Evolutionary conservation across 1,140 invertebrate genomes (phyloP), one percentile per base, ranked within the genome.

Genomic region (Telenomus remus): DNA sequence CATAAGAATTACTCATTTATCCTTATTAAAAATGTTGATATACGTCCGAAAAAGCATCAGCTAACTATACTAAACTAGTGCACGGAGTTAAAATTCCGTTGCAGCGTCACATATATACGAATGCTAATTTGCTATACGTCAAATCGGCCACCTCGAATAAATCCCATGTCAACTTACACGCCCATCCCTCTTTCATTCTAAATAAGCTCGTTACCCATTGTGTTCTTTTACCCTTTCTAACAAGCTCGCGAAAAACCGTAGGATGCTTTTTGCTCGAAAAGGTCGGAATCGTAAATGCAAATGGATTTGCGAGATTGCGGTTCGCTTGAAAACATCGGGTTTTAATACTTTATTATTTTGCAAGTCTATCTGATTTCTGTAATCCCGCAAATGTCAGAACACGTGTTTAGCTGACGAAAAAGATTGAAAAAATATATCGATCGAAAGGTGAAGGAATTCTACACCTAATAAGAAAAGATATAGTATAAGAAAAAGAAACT

Each of bases 341-440:
- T 74, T 71, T 61, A 46, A 65, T 70, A 57, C 64, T 65, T 81
- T 56, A 50, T 60, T 46, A 50, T 51, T 50, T 43, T 39, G 9
- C 5, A n/a, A 33, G 48, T 34, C 27, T 9, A 54, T 42, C 51
- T 14, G 34, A 27, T 51, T 19, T 6, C 15, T 39, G 46, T 16
- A 47, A 47, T 47, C 46, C 9, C 15, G 10, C 11, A 19, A 7
- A 15, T 47, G 13, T 47, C 13, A 47, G 19, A 14, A 47, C 7
- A 1, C 37, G 9, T 11, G 37, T 39, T 39, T 4, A 27, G 19
- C 19, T 27, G 19, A 27, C 1, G 19, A 48, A 0, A 9, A 16
- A 48, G 2, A 6, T 11, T 33, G 4, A 14, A 16, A n/a, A 10
- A 9, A 44, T 34, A 39, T 11, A 9, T 34, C 35, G 46, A 11